A percentile compares a stretch with the other conserved stretches of the same genome.
Conservation (phyloP, 2,113 vertebrate species). For the Sinosuthora webbiana region DNA sequence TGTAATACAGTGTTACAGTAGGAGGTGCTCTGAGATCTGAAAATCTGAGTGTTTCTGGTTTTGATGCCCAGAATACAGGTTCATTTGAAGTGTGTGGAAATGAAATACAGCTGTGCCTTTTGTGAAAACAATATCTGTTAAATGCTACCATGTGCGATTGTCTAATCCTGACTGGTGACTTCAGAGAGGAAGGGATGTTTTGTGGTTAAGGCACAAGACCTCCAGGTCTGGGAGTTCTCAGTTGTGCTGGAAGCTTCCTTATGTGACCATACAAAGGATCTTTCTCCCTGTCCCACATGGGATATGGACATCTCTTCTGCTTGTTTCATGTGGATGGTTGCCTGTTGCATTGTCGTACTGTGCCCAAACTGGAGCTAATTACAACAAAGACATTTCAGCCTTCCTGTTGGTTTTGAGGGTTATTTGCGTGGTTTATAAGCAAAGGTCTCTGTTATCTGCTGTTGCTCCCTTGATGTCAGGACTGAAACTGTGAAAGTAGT, state of each 20-base stretch:
- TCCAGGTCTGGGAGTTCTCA: neutral
- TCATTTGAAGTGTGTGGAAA: neutral
- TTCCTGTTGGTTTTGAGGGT: neutral
- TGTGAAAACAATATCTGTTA: neutral
- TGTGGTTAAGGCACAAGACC: neutral
- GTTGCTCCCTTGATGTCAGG: neutral
- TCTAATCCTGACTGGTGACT: neutral
- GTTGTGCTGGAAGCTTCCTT: neutral
- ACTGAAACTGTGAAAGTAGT: neutral
- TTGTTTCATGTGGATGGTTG: neutral
- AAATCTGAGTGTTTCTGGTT: neutral
- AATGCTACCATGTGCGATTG: neutral
- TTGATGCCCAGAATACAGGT: neutral
- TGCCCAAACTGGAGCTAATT: neutral
- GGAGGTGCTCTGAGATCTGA: neutral
- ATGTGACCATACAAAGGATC: accelerated
- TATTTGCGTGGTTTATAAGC: neutral
- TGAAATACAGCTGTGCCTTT: neutral
- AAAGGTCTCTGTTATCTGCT: neutral
- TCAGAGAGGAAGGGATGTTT: neutral
- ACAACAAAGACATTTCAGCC: neutral
- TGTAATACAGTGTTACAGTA: neutral
- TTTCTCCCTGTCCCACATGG: accelerated
- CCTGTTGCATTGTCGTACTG: neutral
- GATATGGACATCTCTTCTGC: neutral